These are phyloP conservation scores for Amniataba percoides DNA, from an alignment of 2,797 vertebrate species.

Conservation along the genomic window DNA sequence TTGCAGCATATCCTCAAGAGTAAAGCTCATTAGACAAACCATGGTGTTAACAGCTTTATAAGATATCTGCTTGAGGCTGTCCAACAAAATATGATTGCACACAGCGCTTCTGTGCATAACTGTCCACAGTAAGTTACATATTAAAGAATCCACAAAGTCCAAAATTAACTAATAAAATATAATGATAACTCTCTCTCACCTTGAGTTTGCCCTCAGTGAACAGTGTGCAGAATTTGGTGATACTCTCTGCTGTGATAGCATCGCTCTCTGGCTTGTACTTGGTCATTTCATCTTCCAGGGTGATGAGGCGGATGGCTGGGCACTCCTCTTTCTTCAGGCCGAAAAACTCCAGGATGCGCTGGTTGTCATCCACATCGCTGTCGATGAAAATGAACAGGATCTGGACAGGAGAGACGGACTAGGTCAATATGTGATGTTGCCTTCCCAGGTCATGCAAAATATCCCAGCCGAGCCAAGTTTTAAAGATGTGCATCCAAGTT, in stretches of 20 bases:
- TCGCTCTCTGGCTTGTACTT: constrained; percentile 94
- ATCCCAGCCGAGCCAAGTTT: not conserved
- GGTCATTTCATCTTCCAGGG: constrained; percentile 98
- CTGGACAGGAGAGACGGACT: constrained; percentile 72
- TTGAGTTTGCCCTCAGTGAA: constrained; percentile 96
- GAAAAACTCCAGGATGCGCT: constrained; percentile 98
- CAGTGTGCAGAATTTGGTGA: constrained; percentile 89
- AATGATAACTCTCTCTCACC: constrained; percentile 77
- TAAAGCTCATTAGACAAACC: not conserved
- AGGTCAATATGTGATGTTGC: not conserved
- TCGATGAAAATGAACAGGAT: constrained; percentile 99
- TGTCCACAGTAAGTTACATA: not conserved
- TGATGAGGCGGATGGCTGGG: constrained; percentile 96
- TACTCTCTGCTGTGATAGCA: constrained; percentile 91
- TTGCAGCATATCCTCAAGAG: not conserved
- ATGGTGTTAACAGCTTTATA: not conserved
- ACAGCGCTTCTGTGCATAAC: not conserved
- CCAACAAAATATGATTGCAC: not conserved
- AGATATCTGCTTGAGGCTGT: not conserved
- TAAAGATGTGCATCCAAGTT: not conserved
- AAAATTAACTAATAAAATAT: not conserved
- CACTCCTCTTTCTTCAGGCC: constrained; percentile 98
- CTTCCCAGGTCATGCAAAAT: not conserved
- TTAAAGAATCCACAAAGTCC: not conserved
- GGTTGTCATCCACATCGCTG: constrained; percentile 95